Conservation (phyloP, 1,140 invertebrate genomes). For the Aphaenogaster floridana region DNA sequence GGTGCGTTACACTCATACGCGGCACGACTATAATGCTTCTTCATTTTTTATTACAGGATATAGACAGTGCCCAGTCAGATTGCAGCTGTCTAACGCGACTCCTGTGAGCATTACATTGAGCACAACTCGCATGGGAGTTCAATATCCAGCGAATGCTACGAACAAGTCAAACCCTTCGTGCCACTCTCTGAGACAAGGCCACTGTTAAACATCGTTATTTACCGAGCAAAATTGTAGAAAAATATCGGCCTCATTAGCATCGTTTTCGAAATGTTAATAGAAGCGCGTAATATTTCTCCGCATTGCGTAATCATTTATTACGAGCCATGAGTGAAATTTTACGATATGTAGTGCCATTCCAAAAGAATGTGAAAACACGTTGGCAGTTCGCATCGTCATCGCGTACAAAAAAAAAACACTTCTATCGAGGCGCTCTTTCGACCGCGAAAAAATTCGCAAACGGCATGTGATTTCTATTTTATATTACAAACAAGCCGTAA, state of each 20-base stretch:
- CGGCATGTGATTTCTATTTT: neutral
- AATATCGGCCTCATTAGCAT: neutral
- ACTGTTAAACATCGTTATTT: slow-evolving; percentile 15
- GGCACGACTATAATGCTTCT: slow-evolving; percentile 28
- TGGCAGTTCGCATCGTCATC: neutral
- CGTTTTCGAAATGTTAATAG: neutral
- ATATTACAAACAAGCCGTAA: neutral
- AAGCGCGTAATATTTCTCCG: neutral
- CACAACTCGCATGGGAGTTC: slow-evolving; percentile 74
- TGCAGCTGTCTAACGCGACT: slow-evolving; percentile 85
- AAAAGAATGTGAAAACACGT: neutral
- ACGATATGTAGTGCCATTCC: no score
- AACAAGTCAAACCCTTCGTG: slow-evolving; percentile 72
- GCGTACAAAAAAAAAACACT: neutral
- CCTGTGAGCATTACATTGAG: slow-evolving; percentile 85
- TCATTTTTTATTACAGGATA: slow-evolving; percentile 79
- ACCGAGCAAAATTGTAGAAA: slow-evolving; percentile 57
- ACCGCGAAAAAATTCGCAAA: neutral
- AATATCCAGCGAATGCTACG: slow-evolving; percentile 66
- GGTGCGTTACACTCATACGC: neutral
- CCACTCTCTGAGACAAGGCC: slow-evolving; percentile 56
- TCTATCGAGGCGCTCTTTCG: neutral
- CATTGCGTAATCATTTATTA: neutral
- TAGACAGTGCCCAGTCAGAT: slow-evolving; percentile 86
- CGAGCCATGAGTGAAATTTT: slow-evolving; percentile 11